Evolutionary conservation across 2,888 invertebrate genomes (phyloP).

Genomic region (Cyclophora punctaria): DNA sequence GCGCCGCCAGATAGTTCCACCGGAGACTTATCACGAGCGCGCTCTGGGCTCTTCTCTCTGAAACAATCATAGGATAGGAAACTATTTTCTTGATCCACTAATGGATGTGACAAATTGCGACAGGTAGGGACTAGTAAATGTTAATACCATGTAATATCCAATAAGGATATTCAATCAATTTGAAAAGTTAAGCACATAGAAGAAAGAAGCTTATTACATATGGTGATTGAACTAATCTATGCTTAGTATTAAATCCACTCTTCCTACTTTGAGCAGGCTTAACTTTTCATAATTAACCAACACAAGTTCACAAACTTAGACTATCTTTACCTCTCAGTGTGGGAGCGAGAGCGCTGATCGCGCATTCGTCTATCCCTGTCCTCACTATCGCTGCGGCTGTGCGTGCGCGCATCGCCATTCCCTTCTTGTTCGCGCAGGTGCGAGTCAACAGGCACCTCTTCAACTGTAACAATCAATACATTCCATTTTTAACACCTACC

Average conservation of each 20-base stretch:
- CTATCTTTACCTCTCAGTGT: slow-evolving; percentile 24
- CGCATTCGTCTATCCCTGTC: slow-evolving; percentile 33
- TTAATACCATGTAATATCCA: too few species aligned
- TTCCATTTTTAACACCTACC: not conserved
- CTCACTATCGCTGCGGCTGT: slow-evolving; percentile 40
- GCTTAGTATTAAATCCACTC: too few species aligned
- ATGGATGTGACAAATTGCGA: too few species aligned
- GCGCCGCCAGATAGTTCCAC: slow-evolving; percentile 41
- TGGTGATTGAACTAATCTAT: too few species aligned
- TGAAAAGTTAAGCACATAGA: too few species aligned
- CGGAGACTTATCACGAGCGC: slow-evolving; percentile 29
- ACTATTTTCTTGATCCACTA: too few species aligned
- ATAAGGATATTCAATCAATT: too few species aligned
- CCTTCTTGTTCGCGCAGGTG: slow-evolving; percentile 32
- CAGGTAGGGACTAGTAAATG: too few species aligned
- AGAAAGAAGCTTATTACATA: too few species aligned
- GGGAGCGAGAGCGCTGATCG: slow-evolving; percentile 17
- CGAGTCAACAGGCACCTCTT: slow-evolving; percentile 69
- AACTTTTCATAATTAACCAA: too few species aligned
- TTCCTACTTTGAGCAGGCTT: too few species aligned
- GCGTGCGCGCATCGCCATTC: slow-evolving; percentile 21
- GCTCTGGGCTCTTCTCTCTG: slow-evolving; percentile 9
- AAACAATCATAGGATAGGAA: too few species aligned
- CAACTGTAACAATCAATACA: slow-evolving; percentile 57
- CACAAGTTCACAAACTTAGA: not conserved